Evolutionary conservation across 2,113 vertebrate genomes (phyloP).

Genomic region (Ariopsis seemanni): DNA sequence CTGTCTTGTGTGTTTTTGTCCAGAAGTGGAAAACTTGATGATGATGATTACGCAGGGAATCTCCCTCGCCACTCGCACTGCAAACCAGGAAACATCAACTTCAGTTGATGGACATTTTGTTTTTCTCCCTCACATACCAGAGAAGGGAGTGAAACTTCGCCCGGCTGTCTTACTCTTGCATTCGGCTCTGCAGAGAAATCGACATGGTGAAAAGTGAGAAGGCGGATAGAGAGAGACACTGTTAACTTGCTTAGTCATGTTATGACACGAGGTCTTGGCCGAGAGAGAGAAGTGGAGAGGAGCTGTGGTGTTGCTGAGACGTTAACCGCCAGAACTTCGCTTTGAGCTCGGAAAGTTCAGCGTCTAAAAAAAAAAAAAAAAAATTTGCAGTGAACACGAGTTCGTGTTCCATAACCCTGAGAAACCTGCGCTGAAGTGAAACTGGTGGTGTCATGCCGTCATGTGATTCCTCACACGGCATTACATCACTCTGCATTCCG

Average conservation of each 20-base stretch:
- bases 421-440: background rate
- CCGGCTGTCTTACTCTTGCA: background rate
- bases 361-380: background rate
- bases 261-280: constrained; percentile 24
- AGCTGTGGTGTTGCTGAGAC: background rate
- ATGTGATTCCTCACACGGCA: background rate
- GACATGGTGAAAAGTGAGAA: constrained; percentile 7
- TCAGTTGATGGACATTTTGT: background rate
- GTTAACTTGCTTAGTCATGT: constrained; percentile 36
- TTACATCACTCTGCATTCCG: background rate
- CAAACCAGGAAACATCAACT: background rate
- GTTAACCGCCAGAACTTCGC: background rate
- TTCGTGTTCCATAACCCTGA: background rate
- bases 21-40: background rate
- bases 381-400: background rate
- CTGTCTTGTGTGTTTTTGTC: background rate
- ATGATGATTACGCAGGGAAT: background rate
- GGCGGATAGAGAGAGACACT: background rate
- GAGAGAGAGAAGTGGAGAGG: background rate
- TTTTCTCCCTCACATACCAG: too few species aligned
- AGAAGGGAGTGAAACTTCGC: background rate
- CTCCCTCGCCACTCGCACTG: background rate
- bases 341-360: constrained; percentile 1
- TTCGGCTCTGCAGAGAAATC: background rate
- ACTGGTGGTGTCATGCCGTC: background rate